Evolutionary conservation across 2,888 invertebrate species (phyloP).

Genomic region (Bombylius discolor): DNA sequence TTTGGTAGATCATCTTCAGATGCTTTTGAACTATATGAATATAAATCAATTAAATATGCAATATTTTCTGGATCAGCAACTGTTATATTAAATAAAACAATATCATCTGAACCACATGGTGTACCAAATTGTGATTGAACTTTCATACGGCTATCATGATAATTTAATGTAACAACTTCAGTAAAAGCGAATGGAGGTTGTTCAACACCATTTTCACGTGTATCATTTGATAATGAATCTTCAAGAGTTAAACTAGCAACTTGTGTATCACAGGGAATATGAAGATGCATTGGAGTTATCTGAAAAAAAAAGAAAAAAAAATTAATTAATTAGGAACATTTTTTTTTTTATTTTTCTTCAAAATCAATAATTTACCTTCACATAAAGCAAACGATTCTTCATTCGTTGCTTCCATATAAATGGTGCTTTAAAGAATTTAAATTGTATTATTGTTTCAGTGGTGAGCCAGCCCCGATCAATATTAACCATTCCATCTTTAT

Average conservation of each 20-base stretch:
- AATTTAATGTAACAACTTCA: constrained; percentile 55
- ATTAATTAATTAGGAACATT: neutral
- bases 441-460: constrained; percentile 66
- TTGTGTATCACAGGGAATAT: constrained; percentile 34
- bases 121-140: constrained; percentile 75
- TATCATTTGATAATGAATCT: constrained; percentile 51
- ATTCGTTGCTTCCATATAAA: constrained; percentile 62
- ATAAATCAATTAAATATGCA: constrained; percentile 76
- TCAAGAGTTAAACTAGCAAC: constrained; percentile 37
- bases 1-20: constrained; percentile 61
- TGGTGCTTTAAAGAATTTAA: constrained; percentile 70
- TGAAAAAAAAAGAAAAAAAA: constrained; percentile 14
- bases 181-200: constrained; percentile 40
- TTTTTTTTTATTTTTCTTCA: neutral
- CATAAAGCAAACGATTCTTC: constrained; percentile 50
- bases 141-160: constrained; percentile 50
- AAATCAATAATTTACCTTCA: constrained; percentile 44
- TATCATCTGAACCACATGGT: constrained; percentile 56
- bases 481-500: constrained; percentile 42
- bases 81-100: constrained; percentile 66
- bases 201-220: constrained; percentile 43
- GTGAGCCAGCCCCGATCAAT: constrained; percentile 76
- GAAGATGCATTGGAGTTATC: constrained; percentile 59
- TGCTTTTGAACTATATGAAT: constrained; percentile 54
- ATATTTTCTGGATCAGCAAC: constrained; percentile 59